Evolutionary conservation across 2,113 vertebrate genomes (phyloP).

Genomic region (Campylomormyrus numenius): DNA sequence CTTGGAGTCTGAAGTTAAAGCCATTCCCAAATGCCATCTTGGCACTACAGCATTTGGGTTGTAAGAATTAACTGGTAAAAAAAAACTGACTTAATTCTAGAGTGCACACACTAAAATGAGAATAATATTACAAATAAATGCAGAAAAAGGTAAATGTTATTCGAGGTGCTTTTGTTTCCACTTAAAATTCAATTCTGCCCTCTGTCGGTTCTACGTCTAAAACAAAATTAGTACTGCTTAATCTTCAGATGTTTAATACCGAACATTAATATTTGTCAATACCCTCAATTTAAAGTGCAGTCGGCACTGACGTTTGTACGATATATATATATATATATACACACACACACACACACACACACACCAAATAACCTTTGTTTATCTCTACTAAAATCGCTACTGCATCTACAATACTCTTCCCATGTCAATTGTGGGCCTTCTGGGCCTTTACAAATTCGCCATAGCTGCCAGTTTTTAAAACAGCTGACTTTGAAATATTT

Average conservation of each 20-base stretch:
- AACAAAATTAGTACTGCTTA: not conserved
- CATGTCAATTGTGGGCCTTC: not conserved
- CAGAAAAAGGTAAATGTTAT: not conserved
- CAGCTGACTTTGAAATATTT: not conserved
- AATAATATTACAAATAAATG: not conserved
- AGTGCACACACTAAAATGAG: not conserved
- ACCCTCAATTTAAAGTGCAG: not conserved
- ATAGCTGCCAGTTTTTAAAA: not conserved
- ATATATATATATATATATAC: no score
- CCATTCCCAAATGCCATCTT: not conserved
- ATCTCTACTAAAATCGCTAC: not conserved
- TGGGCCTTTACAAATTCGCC: not conserved
- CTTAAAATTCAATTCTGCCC: conserved; percentile 13
- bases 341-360: not conserved
- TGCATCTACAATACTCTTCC: not conserved
- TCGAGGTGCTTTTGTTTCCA: not conserved
- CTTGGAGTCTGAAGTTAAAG: not conserved
- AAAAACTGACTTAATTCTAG: not conserved
- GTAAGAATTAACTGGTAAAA: not conserved
- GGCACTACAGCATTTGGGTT: not conserved
- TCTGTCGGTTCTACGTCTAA: not conserved
- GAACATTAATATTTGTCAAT: not conserved
- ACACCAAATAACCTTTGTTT: not conserved
- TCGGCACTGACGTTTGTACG: not conserved
- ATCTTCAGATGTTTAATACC: not conserved